Base-by-base conservation (phyloP, 2,888 invertebrate species). In the Timema cristinae region DNA sequence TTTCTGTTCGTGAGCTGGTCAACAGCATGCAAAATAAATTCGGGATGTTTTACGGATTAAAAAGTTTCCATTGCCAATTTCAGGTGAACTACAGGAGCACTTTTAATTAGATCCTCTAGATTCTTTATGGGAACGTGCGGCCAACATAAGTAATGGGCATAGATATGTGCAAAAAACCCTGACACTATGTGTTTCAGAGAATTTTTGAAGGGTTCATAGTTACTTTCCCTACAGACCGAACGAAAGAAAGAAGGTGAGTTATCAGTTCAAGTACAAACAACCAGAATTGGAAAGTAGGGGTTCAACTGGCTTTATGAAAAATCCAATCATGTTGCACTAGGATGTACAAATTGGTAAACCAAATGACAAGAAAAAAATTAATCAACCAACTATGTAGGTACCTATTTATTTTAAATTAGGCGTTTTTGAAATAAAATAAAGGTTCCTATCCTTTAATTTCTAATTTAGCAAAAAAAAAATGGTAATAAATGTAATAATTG, bases 121-220 rank as follows among this genome's bases (percentile, higher is more conserved):
- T 56, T 16, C n/a, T 56, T 56, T 56, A 56, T 6, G 56, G 2
- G 56, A 56, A 56, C 16, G n/a, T n/a, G 11, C 56, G 6, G 56
- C 56, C 56, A 56, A 13, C 56, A 10, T 56, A 16, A 56, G 56
- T 56, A 56, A 56, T 56, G 56, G n/a, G 56, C 16, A 11, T 56
- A 16, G 11, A 15, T 4, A 7, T 8, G 16, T 56, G 6, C 56
- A 56, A 56, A 56, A 2, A 56, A 56, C 56, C 11, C n/a, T 1
- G 56, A 16, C 56, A 56, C 56, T 2, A 56, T 56, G 56, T 15
- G 56, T 13, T 56, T 56, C 56, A 56, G 7, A 56, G 56, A 56
- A 15, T 6, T 56, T 56, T 56, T 56, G 7, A 56, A 56, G 56
- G n/a, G n/a, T n/a, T n/a, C 7, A 15, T 52, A 52, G 52, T 52